These are phyloP conservation scores for Nomada goodeniana DNA, from an alignment of 2,888 invertebrate species.

Conservation along the genomic window DNA sequence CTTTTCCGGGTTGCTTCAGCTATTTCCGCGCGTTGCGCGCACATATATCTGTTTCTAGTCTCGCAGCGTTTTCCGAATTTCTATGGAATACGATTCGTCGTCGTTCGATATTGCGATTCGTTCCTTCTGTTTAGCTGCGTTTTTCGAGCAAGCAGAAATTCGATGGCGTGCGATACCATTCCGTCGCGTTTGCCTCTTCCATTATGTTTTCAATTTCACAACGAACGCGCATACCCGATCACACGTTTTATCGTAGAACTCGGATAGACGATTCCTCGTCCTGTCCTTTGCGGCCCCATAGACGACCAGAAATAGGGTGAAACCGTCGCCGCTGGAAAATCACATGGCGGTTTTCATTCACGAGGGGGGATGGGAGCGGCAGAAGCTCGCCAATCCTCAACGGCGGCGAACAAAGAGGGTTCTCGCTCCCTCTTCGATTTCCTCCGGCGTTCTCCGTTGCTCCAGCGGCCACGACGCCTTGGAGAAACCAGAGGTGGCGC, in stretches of 20 bases:
- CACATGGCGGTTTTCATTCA: slow-evolving; percentile 63
- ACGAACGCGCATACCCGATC: background rate
- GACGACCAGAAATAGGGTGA: slow-evolving; percentile 36
- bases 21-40: slow-evolving; percentile 7
- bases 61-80: slow-evolving; percentile 27
- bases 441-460: slow-evolving; percentile 45
- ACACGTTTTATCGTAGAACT: background rate
- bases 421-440: background rate
- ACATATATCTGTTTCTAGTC: slow-evolving; percentile 41
- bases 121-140: background rate
- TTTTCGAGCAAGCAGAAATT: too few relatives aligned
- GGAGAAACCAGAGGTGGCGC: slow-evolving; percentile 68
- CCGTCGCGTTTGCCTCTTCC: background rate
- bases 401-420: slow-evolving; percentile 41
- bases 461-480: slow-evolving; percentile 50
- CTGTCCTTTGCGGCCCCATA: slow-evolving; percentile 40
- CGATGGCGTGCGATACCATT: too few relatives aligned
- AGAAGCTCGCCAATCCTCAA: slow-evolving; percentile 57
- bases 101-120: background rate
- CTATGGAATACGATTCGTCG: too few relatives aligned
- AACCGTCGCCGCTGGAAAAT: slow-evolving; percentile 62
- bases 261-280: slow-evolving; percentile 14
- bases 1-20: slow-evolving; percentile 10
- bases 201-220: background rate
- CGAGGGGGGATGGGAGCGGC: slow-evolving; percentile 17